These are phyloP conservation scores for Oreochromis niloticus DNA, from an alignment of 2,113 vertebrate genomes.

Conservation along the genomic window DNA sequence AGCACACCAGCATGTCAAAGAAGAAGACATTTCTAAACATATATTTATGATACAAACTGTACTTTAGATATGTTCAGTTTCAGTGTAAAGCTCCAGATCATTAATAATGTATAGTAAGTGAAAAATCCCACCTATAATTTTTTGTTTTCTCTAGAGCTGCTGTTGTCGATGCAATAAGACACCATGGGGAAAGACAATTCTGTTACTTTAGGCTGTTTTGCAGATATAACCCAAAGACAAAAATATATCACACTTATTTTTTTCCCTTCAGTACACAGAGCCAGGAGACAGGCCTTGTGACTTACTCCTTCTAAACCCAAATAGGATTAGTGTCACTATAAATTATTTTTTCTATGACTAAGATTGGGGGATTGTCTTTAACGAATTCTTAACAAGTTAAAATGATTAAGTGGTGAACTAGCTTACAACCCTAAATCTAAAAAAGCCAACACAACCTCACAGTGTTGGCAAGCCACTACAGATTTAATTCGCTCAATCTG, in stretches of 20 bases:
- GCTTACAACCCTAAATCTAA: not conserved
- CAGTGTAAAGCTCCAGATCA: not conserved
- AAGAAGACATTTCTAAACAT: not conserved
- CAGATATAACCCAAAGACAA: constrained; percentile 4
- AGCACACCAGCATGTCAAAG: not conserved
- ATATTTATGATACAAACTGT: not conserved
- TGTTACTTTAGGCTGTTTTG: constrained; percentile 5
- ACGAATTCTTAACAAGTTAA: not conserved
- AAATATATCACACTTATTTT: constrained; percentile 6
- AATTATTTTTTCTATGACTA: constrained; percentile 9
- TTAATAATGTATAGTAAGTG: not conserved
- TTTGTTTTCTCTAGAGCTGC: not conserved
- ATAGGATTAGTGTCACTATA: constrained; percentile 7
- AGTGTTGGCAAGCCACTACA: not conserved
- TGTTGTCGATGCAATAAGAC: constrained; percentile 6
- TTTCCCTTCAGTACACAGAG: not conserved
- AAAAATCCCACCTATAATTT: not conserved
- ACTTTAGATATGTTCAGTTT: not conserved
- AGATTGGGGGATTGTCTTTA: not conserved
- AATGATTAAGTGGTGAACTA: not conserved
- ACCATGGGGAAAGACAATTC: constrained; percentile 12
- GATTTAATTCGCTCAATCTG: not conserved
- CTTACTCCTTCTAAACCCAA: not conserved
- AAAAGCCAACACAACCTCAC: not conserved
- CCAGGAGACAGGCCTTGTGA: constrained; percentile 6